phyloP scores from a whole-genome alignment of 2,888 invertebrate species.

The Argynnis bischoffii region DNA sequence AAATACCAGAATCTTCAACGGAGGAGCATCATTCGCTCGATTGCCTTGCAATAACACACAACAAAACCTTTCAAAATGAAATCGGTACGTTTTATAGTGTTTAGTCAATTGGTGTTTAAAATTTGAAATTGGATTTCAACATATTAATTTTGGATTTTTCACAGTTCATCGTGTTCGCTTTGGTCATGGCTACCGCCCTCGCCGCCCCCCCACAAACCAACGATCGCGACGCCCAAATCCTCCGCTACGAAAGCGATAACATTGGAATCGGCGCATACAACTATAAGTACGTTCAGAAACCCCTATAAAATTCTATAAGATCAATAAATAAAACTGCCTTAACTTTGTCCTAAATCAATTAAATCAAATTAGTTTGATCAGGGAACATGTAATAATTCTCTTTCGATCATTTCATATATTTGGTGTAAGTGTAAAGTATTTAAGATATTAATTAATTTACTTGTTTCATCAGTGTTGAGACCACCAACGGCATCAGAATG shows the following conservation, averaged over 20 bases:
- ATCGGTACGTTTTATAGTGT: slow-evolving; percentile 64
- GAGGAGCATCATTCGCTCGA: slow-evolving; percentile 69
- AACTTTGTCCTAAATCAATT: not conserved
- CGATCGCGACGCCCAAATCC: slow-evolving; percentile 52
- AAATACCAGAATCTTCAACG: slow-evolving; percentile 55
- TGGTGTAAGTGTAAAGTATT: not conserved
- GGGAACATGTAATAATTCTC: too few relatives aligned
- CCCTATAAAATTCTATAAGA: not conserved
- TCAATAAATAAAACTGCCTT: not conserved
- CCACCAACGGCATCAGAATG: slow-evolving; percentile 59
- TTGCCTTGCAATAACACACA: slow-evolving; percentile 56
- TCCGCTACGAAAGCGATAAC: slow-evolving; percentile 52
- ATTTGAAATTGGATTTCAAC: not conserved
- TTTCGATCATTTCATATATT: too few relatives aligned
- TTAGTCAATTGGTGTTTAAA: not conserved
- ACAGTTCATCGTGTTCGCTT: slow-evolving; percentile 71
- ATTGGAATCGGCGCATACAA: slow-evolving; percentile 62
- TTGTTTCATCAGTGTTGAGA: slow-evolving; percentile 50
- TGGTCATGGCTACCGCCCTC: slow-evolving; percentile 59
- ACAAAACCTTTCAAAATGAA: slow-evolving; percentile 67
- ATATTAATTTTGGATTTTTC: slow-evolving; percentile 4
- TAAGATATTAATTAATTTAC: not conserved
- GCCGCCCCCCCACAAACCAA: slow-evolving; percentile 50
- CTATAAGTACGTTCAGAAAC: slow-evolving; percentile 54
- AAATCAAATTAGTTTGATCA: too few relatives aligned